Base-by-base conservation (phyloP, 2,888 invertebrate genomes). In the Calliopum simillimum region DNA sequence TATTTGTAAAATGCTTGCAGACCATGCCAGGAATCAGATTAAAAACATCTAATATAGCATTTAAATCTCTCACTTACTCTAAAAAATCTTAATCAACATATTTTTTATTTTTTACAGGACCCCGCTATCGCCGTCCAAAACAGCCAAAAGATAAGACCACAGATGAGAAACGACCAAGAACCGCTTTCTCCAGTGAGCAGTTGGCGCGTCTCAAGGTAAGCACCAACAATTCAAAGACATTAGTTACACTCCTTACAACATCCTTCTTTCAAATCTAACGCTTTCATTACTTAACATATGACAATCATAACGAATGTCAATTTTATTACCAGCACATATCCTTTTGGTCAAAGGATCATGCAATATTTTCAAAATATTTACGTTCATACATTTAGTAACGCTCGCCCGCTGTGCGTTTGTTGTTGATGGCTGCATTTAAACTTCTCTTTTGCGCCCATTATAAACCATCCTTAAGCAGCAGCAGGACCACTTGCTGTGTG, bases 171-270 rank as follows among this genome's bases (percentile, higher is more conserved):
- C 89, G 98, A 77, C 98, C 98, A 0, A 87, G 98, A 64, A 99
- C 98, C 1, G 98, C 98, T 13, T 99, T 98, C 88, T 97, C 97
- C 68, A 93, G 94, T 65, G 96, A 97, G 53, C 98, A 98, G 83
- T 89, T 98, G 77, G 92, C 94, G 5, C 90, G 96, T 79, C 88
- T 98, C 80, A 97, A 97, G 89, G 90, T 90, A 79, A 81, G 81
- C 79, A 76, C 70, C 16, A 19, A 5, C 11, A 51, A 19, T 1
- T 8, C 33, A 33, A 6, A 33, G n/a, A n/a, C 43, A 49, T 14
- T 51, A 4, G 5, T 13, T 51, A n/a, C 12, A 41, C 41, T 16
- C 13, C 11, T 12, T 12, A 23, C 21, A 8, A 13, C 25, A 23
- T 3, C 16, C 14, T 63, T 43, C 19, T 25, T 64, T 16, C 8